Evolutionary conservation across 2,888 invertebrate species (phyloP), one percentile per base, ranked within the genome.

Genomic region (Archips xylosteana): DNA sequence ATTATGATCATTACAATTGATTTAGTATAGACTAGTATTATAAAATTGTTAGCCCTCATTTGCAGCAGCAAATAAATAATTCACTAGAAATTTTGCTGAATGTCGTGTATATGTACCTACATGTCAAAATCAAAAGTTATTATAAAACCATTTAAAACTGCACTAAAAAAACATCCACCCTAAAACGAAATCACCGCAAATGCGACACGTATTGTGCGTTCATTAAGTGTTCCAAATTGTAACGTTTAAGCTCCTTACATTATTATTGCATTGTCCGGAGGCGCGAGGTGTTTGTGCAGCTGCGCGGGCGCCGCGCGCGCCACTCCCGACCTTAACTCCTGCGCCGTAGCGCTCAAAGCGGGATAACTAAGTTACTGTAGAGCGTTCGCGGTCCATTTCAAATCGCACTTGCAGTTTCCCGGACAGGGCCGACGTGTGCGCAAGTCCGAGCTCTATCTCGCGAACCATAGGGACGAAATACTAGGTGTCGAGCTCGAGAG

Each of bases 231-330:
- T 84, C 79, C 80, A 80, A 87, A 88, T 86, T 82, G 87, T 85
- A 85, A 85, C 86, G 82, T 87, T 91, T 89, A 92, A 91, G 87
- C 92, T 87, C 85, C 86, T 89, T 87, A 90, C 86, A 89, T 83
- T 86, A 88, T 88, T 86, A 85, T 86, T 84, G 82, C 79, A 87
- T 88, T 91, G 89, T 90, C 51, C 62, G 42, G 61, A 63, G 62
- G 74, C 81, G 75, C 81, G 83, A 45, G 83, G 85, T 86, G 82
- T 75, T 69, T 68, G 77, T 76, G 79, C 77, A 73, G 73, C 65
- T 71, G 72, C 66, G 76, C 78, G 65, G 71, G 74, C 72, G 75
- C 78, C 42, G 80, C 71, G 73, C 75, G 49, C 69, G 76, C 76
- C 1, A 32, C 39, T n/a, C 9, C n/a, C 39, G 0, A n/a, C 73